Percentiles rank a stretch among this genome's conserved stretches.
Evolutionary conservation across 2,113 vertebrate genomes (phyloP).

Genomic region (Carassius auratus): DNA sequence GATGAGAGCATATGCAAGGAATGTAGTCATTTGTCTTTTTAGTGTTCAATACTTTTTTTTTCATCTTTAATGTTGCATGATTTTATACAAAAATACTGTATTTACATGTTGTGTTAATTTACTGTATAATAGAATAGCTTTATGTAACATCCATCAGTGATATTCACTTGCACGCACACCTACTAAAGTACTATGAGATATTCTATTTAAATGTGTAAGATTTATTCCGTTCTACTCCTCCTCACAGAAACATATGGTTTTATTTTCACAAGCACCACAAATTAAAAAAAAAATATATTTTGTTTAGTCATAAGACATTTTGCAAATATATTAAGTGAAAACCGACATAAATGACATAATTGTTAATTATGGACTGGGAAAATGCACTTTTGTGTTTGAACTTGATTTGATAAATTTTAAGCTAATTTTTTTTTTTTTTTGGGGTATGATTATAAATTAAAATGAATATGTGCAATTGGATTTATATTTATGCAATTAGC

Average conservation of each 20-base stretch:
- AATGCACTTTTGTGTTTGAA: neutral
- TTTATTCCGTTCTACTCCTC: slow-evolving; percentile 52
- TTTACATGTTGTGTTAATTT: neutral
- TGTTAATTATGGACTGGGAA: slow-evolving; percentile 41
- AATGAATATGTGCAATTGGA: neutral
- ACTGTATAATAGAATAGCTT: neutral
- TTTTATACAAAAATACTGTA: neutral
- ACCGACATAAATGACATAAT: slow-evolving; percentile 47
- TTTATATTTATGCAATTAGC: neutral
- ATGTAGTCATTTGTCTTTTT: neutral
- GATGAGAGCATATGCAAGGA: slow-evolving; percentile 20
- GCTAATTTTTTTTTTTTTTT: neutral
- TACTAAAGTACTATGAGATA: neutral
- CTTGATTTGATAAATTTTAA: neutral
- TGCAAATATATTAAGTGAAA: slow-evolving; percentile 52
- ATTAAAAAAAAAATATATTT: slow-evolving; percentile 42
- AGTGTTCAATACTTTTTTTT: neutral
- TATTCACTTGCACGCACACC: slow-evolving; percentile 7
- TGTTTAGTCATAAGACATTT: slow-evolving; percentile 54
- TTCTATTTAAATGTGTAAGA: slow-evolving; percentile 36
- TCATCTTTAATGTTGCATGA: neutral
- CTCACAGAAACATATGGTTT: slow-evolving; percentile 61
- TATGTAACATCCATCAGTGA: neutral
- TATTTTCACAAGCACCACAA: slow-evolving; percentile 58
- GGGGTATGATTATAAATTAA: too few relatives aligned